Conservation (phyloP, 2,113 vertebrate genomes). For the Pitta sordida region DNA sequence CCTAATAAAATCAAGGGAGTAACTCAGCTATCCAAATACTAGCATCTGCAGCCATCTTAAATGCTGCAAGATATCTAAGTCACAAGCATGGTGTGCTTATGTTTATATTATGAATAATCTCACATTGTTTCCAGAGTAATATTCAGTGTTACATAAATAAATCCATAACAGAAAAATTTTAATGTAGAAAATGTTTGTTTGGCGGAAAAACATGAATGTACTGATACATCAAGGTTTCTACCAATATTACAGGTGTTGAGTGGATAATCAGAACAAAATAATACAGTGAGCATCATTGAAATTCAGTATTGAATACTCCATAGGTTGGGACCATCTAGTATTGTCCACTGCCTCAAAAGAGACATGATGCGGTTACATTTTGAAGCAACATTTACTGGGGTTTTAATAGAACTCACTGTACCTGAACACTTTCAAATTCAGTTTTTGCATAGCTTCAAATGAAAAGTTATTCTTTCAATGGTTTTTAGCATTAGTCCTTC, state of each 20-base stretch:
- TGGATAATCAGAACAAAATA: not conserved
- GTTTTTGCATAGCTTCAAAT: not conserved
- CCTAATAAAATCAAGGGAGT: not conserved
- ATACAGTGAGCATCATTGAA: not conserved
- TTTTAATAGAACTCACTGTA: not conserved
- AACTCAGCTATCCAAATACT: not conserved
- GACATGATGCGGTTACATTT: fast-evolving
- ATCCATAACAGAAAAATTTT: not conserved
- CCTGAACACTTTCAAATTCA: not conserved
- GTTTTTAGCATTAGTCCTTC: not conserved
- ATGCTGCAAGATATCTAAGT: not conserved
- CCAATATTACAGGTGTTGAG: not conserved
- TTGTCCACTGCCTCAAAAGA: not conserved
- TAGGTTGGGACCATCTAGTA: not conserved
- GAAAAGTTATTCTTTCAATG: not conserved
- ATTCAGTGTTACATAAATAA: not conserved
- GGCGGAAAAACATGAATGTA: not conserved
- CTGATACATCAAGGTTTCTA: not conserved
- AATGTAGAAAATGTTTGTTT: not conserved
- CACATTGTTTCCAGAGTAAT: not conserved
- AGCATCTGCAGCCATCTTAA: not conserved
- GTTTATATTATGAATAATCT: not conserved
- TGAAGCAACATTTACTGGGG: not conserved
- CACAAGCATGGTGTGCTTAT: not conserved
- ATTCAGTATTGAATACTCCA: not conserved